phyloP scores from a whole-genome alignment of 2,797 vertebrate species.

The Pipistrellus nathusii region DNA sequence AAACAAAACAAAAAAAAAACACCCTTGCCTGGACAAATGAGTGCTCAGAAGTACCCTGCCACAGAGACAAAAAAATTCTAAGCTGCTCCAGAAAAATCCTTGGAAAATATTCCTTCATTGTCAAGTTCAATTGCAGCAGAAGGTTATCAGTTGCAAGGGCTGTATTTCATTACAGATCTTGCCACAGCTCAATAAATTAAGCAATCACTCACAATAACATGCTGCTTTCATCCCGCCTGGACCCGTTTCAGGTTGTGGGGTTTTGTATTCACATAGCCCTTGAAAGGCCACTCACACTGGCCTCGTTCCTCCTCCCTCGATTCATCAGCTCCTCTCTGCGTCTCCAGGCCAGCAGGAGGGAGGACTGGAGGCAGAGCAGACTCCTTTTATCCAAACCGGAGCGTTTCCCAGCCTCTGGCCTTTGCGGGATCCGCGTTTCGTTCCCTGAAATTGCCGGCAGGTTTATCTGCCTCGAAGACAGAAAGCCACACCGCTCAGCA shows the following conservation, averaged over 20 bases:
- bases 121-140: conserved; percentile 57
- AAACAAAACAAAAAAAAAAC: neutral
- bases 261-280: neutral
- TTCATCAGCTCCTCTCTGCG: neutral
- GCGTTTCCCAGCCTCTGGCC: neutral
- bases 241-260: conserved; percentile 36
- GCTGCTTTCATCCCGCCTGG: conserved; percentile 73
- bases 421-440: neutral
- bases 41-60: neutral
- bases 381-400: conserved; percentile 46
- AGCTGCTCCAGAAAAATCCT: conserved; percentile 56
- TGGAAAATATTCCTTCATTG: conserved; percentile 50
- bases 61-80: conserved; percentile 48
- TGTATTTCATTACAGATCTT: conserved; percentile 74
- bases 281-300: conserved; percentile 38
- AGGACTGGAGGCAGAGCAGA: conserved; percentile 12
- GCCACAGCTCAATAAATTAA: conserved; percentile 70
- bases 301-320: neutral
- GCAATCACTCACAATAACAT: conserved; percentile 70
- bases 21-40: neutral
- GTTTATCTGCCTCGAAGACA: conserved; percentile 38
- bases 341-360: neutral
- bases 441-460: neutral
- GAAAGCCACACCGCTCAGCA: neutral
- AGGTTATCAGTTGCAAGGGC: conserved; percentile 58